Conservation (phyloP, 2,888 invertebrate genomes). For the Nomada ruficornis region DNA sequence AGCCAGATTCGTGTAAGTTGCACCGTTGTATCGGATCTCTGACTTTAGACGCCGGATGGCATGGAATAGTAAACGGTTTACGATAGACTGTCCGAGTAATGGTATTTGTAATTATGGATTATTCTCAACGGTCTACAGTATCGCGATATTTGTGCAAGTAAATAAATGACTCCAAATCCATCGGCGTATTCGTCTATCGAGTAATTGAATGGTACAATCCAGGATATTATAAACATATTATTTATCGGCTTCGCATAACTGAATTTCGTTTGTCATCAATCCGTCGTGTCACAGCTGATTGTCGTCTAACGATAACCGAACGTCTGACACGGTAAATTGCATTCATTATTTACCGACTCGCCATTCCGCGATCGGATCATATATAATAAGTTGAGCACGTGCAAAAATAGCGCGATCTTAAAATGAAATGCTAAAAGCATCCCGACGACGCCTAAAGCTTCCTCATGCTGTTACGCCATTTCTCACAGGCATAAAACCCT, state of each 20-base stretch:
- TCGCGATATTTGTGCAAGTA: not conserved
- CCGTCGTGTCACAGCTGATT: not conserved
- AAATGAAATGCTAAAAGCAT: not conserved
- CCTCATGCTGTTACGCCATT: not conserved
- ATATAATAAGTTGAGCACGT: not conserved
- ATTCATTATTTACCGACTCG: slow-evolving; percentile 3
- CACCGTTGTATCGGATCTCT: too few relatives aligned
- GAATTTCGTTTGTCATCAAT: slow-evolving; percentile 10
- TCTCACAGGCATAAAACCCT: not conserved
- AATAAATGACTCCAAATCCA: not conserved
- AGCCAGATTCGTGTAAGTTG: too few relatives aligned
- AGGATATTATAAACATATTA: slow-evolving; percentile 5
- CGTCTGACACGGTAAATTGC: not conserved
- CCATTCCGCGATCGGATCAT: not conserved
- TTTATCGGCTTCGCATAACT: slow-evolving; percentile 12
- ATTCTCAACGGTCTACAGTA: not conserved
- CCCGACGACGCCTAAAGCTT: not conserved
- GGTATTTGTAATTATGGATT: too few relatives aligned
- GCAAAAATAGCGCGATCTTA: not conserved
- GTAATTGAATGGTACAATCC: slow-evolving; percentile 9
- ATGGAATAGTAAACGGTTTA: too few relatives aligned
- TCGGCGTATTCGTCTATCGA: not conserved
- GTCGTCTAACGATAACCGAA: not conserved
- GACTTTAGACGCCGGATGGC: too few relatives aligned
- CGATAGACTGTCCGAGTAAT: too few relatives aligned